phyloP scores from a whole-genome alignment of 2,888 invertebrate species.

The Geophilus truncorum region DNA sequence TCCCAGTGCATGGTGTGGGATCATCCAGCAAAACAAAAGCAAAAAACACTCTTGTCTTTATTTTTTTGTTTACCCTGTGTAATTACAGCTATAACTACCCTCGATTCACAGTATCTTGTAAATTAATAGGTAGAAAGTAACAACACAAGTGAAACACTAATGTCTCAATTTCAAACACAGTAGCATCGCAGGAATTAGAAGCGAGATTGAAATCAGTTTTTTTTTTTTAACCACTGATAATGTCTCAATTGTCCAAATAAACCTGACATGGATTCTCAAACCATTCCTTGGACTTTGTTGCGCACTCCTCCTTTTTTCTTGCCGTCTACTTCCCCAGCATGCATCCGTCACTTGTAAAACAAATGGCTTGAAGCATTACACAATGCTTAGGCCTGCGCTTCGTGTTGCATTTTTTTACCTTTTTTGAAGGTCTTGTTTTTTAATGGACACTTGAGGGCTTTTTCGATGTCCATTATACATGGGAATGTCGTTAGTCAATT shows the following conservation, averaged over 20 bases:
- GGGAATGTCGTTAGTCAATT: constrained; percentile 27
- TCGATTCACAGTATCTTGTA: not conserved
- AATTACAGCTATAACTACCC: not conserved
- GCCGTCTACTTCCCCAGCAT: constrained; percentile 2
- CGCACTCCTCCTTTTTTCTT: not conserved
- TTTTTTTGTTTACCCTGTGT: not conserved
- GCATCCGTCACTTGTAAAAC: constrained; percentile 27
- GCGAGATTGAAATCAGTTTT: not conserved
- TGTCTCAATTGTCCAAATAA: constrained; percentile 25
- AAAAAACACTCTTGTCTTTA: not conserved
- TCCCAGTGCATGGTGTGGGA: not conserved
- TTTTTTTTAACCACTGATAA: constrained; percentile 22
- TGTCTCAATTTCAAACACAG: not conserved
- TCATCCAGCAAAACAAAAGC: not conserved
- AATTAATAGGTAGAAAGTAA: not conserved
- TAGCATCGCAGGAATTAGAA: not conserved
- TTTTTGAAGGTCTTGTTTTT: constrained; percentile 23
- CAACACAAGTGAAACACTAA: not conserved
- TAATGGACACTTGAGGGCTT: constrained; percentile 22
- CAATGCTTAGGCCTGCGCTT: constrained; percentile 8
- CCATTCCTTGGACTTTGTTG: not conserved
- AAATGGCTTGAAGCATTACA: constrained; percentile 22
- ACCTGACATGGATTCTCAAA: not conserved
- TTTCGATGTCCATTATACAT: constrained; percentile 16
- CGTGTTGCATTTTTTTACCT: constrained; percentile 7